phyloP scores from a whole-genome alignment of 2,888 invertebrate genomes.

The Cinara cedri region DNA sequence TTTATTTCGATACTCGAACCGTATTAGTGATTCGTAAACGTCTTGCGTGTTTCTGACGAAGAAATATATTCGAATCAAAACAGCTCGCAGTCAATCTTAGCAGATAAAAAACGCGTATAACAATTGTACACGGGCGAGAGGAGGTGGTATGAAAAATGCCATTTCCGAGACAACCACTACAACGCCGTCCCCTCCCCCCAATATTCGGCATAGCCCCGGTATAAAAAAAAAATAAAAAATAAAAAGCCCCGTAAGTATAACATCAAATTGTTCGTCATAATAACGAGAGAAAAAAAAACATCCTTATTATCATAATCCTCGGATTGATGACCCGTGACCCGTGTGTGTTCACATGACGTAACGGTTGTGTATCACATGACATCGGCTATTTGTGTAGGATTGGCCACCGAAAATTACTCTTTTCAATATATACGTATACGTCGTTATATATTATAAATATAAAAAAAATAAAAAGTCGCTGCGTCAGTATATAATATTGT shows the following conservation, averaged over 20 bases:
- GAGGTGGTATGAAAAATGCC: constrained; percentile 25
- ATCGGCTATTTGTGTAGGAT: constrained; percentile 10
- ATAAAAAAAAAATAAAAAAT: too few relatives aligned
- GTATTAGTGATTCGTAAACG: constrained; percentile 55
- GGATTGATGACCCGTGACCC: constrained; percentile 44
- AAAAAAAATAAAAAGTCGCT: too few relatives aligned
- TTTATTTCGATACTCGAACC: constrained; percentile 47
- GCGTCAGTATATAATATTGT: too few relatives aligned
- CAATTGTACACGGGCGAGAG: neutral
- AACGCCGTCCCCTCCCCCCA: too few relatives aligned
- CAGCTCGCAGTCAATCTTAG: constrained; percentile 41
- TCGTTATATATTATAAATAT: too few relatives aligned
- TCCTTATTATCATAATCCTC: constrained; percentile 25
- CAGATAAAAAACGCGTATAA: constrained; percentile 27
- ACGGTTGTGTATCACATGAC: neutral
- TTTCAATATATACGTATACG: too few relatives aligned
- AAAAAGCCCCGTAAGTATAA: neutral
- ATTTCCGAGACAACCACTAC: neutral
- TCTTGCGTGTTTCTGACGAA: constrained; percentile 49
- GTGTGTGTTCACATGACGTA: neutral
- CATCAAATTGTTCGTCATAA: constrained; percentile 16
- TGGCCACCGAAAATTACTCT: too few relatives aligned
- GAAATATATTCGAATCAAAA: constrained; percentile 53
- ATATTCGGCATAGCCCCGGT: neutral
- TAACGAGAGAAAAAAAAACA: constrained; percentile 12